A percentile compares a stretch with the other conserved stretches of the same genome.
Evolutionary conservation across 1,140 invertebrate genomes (phyloP).

Genomic region (Zaprionus camerounensis): DNA sequence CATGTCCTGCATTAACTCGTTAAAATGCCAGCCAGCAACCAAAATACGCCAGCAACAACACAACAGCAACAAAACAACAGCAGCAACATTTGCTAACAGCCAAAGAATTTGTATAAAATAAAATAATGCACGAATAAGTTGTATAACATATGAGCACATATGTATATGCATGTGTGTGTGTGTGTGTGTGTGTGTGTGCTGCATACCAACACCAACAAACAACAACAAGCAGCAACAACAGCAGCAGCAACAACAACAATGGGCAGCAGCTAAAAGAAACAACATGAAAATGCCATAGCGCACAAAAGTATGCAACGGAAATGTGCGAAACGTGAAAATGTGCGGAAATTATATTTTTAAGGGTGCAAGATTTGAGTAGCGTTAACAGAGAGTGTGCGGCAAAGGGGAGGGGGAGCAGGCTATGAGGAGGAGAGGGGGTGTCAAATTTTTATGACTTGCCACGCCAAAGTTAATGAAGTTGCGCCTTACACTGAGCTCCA

Average conservation of each 20-base stretch:
- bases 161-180: not conserved
- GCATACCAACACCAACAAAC: conserved; percentile 5
- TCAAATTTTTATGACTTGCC: conserved; percentile 71
- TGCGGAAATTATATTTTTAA: conserved; percentile 77
- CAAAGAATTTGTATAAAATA: conserved; percentile 77
- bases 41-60: conserved; percentile 31
- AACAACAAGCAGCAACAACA: not conserved
- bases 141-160: conserved; percentile 7
- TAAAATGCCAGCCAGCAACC: conserved; percentile 66
- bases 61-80: conserved; percentile 15
- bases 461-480: conserved; percentile 71
- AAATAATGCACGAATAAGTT: conserved; percentile 51
- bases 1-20: conserved; percentile 81
- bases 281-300: conserved; percentile 73
- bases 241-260: not conserved
- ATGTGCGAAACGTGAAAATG: conserved; percentile 81
- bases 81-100: conserved; percentile 33
- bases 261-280: conserved; percentile 30
- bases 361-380: conserved; percentile 37
- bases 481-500: conserved; percentile 36
- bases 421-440: conserved; percentile 9
- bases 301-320: conserved; percentile 79
- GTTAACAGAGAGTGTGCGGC: not conserved
- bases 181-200: not conserved
- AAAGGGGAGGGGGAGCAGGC: too few species aligned